These are phyloP conservation scores for Typhlichthys eigenmanni DNA, from an alignment of 2,797 vertebrate species.

Conservation along the genomic window DNA sequence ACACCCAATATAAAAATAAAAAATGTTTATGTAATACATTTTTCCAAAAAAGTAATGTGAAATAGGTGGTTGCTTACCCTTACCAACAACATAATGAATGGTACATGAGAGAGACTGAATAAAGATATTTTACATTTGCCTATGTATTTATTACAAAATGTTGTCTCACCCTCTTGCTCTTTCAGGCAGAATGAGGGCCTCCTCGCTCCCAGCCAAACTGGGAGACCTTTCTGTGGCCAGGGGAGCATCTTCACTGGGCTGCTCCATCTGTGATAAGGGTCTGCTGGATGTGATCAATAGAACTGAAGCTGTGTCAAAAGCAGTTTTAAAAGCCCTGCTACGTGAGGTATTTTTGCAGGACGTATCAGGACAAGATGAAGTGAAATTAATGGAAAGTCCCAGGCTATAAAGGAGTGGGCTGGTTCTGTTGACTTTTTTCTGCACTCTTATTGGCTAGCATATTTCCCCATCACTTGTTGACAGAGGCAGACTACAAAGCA, in stretches of 20 bases:
- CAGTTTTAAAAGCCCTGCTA: neutral
- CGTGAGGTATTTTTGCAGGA: neutral
- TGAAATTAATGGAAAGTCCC: slow-evolving; percentile 32
- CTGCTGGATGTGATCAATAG: slow-evolving; percentile 9
- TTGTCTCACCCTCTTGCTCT: slow-evolving; percentile 49
- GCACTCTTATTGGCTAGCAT: slow-evolving; percentile 56
- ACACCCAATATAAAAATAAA: too few species aligned
- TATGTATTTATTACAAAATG: too few species aligned
- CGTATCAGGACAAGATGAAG: slow-evolving; percentile 14
- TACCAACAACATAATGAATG: too few species aligned
- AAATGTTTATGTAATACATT: too few species aligned
- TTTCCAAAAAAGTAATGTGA: too few species aligned
- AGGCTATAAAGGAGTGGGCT: slow-evolving; percentile 1
- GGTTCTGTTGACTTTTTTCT: slow-evolving; percentile 1
- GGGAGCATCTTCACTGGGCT: slow-evolving; percentile 19
- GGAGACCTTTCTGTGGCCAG: slow-evolving; percentile 18
- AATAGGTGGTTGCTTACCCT: too few species aligned
- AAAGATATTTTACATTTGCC: too few species aligned
- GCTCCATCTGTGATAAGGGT: slow-evolving; percentile 41
- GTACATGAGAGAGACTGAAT: too few species aligned
- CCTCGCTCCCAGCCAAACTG: slow-evolving; percentile 38
- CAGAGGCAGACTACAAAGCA: slow-evolving; percentile 49
- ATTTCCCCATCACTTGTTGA: slow-evolving; percentile 62
- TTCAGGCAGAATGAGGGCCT: slow-evolving; percentile 20
- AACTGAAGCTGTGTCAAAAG: neutral